A percentile compares a stretch with the other conserved stretches of the same genome.
Evolutionary conservation across 2,888 invertebrate genomes (phyloP).

Genomic region (Phortica magna): DNA sequence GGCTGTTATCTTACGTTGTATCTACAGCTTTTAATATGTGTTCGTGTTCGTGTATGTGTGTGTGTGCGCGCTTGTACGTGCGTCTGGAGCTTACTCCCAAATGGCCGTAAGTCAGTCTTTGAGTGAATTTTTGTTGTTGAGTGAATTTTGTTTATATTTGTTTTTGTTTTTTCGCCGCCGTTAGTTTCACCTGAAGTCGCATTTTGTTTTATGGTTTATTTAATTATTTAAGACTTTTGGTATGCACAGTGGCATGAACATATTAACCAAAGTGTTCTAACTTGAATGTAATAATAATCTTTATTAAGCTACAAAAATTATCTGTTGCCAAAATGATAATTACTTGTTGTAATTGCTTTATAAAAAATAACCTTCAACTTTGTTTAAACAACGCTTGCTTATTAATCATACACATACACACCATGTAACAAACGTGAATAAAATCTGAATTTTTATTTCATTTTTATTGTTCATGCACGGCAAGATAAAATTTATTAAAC

Average conservation of each 20-base stretch:
- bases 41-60: neutral
- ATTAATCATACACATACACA: too few relatives aligned
- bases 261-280: neutral
- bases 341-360: too few relatives aligned
- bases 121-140: neutral
- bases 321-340: too few relatives aligned
- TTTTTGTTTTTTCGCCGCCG: conserved; percentile 25
- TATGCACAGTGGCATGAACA: conserved; percentile 55
- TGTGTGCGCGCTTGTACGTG: neutral
- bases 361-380: too few relatives aligned
- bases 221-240: conserved; percentile 33
- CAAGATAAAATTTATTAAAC: too few relatives aligned
- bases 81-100: conserved; percentile 8
- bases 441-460: too few relatives aligned
- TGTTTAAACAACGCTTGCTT: too few relatives aligned
- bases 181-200: conserved; percentile 62
- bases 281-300: too few relatives aligned
- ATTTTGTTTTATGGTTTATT: conserved; percentile 41
- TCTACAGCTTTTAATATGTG: neutral
- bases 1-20: conserved; percentile 16
- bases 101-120: conserved; percentile 10
- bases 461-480: too few relatives aligned
- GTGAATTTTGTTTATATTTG: neutral
- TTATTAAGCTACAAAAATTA: too few relatives aligned
- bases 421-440: too few relatives aligned